Evolutionary conservation across 1,140 invertebrate genomes (phyloP).

Genomic region (Bombus sylvicola): DNA sequence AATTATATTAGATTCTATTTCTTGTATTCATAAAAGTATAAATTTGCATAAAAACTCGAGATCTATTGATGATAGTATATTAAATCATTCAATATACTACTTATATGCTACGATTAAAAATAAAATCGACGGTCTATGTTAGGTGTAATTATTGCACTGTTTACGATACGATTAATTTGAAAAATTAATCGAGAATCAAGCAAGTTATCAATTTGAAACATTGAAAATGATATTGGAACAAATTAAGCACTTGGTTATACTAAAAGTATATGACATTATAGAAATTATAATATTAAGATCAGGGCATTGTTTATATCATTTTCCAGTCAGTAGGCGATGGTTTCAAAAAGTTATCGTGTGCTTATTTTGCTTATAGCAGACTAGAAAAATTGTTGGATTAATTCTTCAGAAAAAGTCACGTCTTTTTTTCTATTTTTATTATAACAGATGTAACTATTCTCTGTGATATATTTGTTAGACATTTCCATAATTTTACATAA

Average conservation of each 20-base stretch:
- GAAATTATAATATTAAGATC: constrained; percentile 7
- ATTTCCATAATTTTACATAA: constrained; percentile 7
- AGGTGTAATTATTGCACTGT: neutral
- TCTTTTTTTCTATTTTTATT: constrained; percentile 4
- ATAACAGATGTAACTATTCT: neutral
- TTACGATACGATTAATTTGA: neutral
- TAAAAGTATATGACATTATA: neutral
- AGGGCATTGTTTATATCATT: constrained; percentile 9
- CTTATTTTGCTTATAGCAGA: neutral
- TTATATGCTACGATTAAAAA: too few species aligned
- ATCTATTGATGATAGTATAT: neutral
- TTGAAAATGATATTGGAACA: neutral
- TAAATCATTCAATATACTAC: too few species aligned
- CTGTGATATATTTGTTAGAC: constrained; percentile 37
- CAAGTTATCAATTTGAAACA: neutral
- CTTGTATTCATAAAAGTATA: neutral
- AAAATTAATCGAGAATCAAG: neutral
- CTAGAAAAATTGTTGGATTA: neutral
- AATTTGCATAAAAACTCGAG: neutral
- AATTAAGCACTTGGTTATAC: neutral
- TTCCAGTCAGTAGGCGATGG: neutral
- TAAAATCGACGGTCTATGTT: neutral
- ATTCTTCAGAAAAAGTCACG: neutral
- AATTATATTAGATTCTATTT: neutral
- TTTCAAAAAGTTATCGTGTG: neutral